Evolutionary conservation across 2,113 vertebrate species (phyloP).

Genomic region (Trachemys scripta): DNA sequence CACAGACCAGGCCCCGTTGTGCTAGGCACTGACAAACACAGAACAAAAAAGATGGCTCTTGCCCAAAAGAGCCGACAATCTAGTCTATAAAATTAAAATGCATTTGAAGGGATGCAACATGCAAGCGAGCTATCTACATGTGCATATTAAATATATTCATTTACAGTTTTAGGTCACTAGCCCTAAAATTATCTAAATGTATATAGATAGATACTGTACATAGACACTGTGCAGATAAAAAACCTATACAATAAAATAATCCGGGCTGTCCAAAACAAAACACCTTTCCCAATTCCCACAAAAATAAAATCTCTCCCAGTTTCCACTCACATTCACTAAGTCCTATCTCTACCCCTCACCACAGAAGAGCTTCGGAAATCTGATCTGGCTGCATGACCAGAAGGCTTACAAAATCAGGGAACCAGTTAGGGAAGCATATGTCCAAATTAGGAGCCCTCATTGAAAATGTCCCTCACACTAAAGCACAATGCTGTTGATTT

Average conservation of each 20-base stretch:
- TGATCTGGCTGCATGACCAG: not conserved
- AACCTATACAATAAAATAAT: not conserved
- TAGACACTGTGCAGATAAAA: not conserved
- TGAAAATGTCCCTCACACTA: not conserved
- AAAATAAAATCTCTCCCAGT: not conserved
- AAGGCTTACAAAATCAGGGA: not conserved
- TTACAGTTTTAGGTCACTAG: not conserved
- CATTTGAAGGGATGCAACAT: not conserved
- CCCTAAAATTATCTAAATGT: not conserved
- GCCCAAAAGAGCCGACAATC: not conserved
- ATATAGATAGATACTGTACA: not conserved
- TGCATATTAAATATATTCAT: not conserved
- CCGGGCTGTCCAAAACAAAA: not conserved
- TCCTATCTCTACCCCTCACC: not conserved
- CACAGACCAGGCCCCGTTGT: not conserved
- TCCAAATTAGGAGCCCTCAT: not conserved
- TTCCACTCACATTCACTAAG: not conserved
- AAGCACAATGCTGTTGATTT: not conserved
- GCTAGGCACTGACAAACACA: not conserved
- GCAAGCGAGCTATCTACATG: rapidly evolving
- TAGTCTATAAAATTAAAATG: not conserved
- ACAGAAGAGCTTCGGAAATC: not conserved
- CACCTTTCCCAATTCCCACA: not conserved
- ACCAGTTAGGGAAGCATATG: not conserved
- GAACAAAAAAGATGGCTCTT: not conserved